Conservation (phyloP, 2,797 vertebrate genomes). For the Muscicapa comitata region DNA sequence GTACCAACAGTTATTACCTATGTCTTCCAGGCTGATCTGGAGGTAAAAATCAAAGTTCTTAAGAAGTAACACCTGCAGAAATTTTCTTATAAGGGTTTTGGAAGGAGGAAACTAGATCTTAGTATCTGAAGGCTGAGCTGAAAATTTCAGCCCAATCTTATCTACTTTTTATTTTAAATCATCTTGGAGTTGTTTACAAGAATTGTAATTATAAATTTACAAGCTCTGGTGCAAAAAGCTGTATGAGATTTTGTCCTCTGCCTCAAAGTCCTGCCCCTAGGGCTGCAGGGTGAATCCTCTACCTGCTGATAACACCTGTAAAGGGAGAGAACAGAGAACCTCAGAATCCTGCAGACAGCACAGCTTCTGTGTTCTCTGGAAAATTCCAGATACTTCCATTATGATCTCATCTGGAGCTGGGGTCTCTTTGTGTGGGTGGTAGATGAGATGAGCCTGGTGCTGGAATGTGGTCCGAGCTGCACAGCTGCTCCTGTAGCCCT, state of each 20-base stretch:
- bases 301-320: background rate
- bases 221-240: background rate
- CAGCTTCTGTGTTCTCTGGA: background rate
- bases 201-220: background rate
- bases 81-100: background rate
- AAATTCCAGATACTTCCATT: background rate
- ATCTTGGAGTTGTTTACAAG: background rate
- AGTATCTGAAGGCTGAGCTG: background rate
- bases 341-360: background rate
- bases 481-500: background rate
- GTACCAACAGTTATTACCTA: background rate
- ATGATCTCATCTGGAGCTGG: background rate
- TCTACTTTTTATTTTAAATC: background rate
- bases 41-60: background rate
- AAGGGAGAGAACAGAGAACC: background rate
- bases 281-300: background rate
- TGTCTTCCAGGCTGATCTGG: background rate
- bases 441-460: background rate
- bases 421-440: background rate
- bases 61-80: background rate
- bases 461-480: background rate
- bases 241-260: background rate
- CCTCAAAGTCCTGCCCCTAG: background rate
- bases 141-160: background rate
- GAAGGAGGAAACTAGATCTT: background rate